Conservation (phyloP, 2,888 invertebrate genomes). For the Xanthorhoe spadicearia region DNA sequence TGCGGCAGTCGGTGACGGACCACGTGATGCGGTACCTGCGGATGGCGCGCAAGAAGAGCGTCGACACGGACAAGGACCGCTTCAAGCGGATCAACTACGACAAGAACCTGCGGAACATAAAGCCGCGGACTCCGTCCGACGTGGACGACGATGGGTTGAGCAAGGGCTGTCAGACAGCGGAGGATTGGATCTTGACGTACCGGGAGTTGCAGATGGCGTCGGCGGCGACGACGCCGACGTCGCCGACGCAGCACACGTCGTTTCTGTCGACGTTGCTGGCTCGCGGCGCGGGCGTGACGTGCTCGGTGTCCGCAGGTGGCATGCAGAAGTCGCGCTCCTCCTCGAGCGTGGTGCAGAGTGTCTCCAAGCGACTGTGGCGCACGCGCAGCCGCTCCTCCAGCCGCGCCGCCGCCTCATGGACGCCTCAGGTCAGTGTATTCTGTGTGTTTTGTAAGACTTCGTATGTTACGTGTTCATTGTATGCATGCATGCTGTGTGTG, state of each 20-base stretch:
- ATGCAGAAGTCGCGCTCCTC: constrained; percentile 97
- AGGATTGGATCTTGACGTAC: constrained; percentile 88
- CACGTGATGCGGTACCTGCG: constrained; percentile 93
- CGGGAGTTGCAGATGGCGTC: constrained; percentile 71
- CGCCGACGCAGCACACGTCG: constrained; percentile 82
- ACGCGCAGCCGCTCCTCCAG: constrained; percentile 93
- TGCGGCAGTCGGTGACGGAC: constrained; percentile 94
- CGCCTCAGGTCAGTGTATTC: constrained; percentile 90
- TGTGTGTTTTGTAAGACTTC: constrained; percentile 34
- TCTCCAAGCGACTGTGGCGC: constrained; percentile 93
- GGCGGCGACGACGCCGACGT: constrained; percentile 76
- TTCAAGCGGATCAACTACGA: constrained; percentile 96
- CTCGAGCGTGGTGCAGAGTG: constrained; percentile 93
- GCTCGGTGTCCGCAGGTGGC: constrained; percentile 83
- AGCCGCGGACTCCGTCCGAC: constrained; percentile 90
- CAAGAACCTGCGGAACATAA: constrained; percentile 92
- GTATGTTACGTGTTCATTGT: not conserved
- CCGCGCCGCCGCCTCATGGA: constrained; percentile 89
- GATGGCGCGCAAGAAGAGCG: constrained; percentile 95
- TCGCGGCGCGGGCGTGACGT: constrained; percentile 60
- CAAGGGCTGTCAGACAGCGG: constrained; percentile 91
- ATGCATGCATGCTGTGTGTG: too few relatives aligned
- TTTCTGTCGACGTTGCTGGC: constrained; percentile 73
- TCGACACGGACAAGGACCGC: constrained; percentile 92
- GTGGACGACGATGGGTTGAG: constrained; percentile 91